Evolutionary conservation across 2,888 invertebrate genomes (phyloP), one percentile per base, ranked within the genome.

Genomic region (Metellina segmentata): DNA sequence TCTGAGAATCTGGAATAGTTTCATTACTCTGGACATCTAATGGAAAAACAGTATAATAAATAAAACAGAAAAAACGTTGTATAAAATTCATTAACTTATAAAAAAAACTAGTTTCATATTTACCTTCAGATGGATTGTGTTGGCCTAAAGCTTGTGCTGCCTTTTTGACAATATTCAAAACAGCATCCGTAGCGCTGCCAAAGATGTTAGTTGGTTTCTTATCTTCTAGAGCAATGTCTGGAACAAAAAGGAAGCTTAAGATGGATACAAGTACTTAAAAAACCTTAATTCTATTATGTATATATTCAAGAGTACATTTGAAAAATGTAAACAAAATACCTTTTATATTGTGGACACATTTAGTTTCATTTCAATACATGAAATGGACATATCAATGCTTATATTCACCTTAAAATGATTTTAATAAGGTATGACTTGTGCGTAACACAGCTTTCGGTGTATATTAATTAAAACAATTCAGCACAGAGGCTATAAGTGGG

Each of bases 111-210:
- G 69, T 85, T 69, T 70, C 61, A 34, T 2, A 34, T 34, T 20
- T 90, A 92, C 92, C 90, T 48, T 92, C 90, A 49, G 70, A 20
- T 48, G 90, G 9, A n/a, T 88, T 83, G 52, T 89, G 91, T 92
- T 97, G 97, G 1, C 97, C 97, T 93, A 98, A 95, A 70, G 97
- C 98, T 95, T 97, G 97, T 8, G 98, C 98, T 0, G 98, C 98
- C 95, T 98, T 98, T 94, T 98, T 98, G 88, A 98, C 97, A 93
- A 99, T 97, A 79, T 97, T 97, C 94, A 98, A 96, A 75, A 98
- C 98, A 0, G 98, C 98, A 94, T 98, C 98, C 94, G 97, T 96
- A 4, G 98, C 98, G 13, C 97, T 97, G 91, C 97, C 98, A 94
- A 98, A 94, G 52, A 95, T 93, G 91, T 94, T 93, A 51, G 87